Evolutionary conservation across 2,888 invertebrate genomes (phyloP), one percentile per base, ranked within the genome.

Genomic region (Andrena fulva): DNA sequence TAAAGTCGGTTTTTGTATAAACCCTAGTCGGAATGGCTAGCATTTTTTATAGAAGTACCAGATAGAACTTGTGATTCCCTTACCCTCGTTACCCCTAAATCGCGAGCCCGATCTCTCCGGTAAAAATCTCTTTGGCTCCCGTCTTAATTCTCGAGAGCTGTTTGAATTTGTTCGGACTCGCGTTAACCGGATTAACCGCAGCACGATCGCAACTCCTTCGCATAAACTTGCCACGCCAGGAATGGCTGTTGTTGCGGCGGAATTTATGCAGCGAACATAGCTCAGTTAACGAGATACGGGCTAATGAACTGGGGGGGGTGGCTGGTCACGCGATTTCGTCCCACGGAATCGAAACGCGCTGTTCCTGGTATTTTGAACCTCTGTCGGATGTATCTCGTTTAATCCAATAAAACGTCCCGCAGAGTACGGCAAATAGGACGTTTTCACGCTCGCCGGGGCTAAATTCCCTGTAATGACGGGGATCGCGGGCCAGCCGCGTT

Each of bases 201-300:
- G 54, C 63, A 24, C 66, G 59, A 67, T 59, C 31, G 33, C 63
- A 31, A 59, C 67, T 77, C 59, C 82, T 78, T 68, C n/a, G 16
- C 24, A 63, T 69, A 64, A 69, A 76, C 31, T 72, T 71, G 1
- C 31, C 31, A 8, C 10, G 56, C 66, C 62, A 20, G 27, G 62
- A 42, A 54, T 75, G 63, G 52, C 54, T 63, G 63, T 48, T 59
- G 52, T 33, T 27, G 42, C 31, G n/a, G n/a, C 1, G 66, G n/a
- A 64, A 52, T 66, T 64, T 73, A 66, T 59, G 59, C 71, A 54
- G 31, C 50, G 42, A 59, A 24, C 74, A 33, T 24, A 54, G 35
- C 16, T 42, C 56, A 20, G 68, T 82, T 66, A 82, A 78, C 75
- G 64, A 68, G 80, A 77, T 80, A 78, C 63, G 63, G 24, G 68